Evolutionary conservation across 2,797 vertebrate genomes (phyloP), one percentile per base, ranked within the genome.

Genomic region (Falco rusticolus): DNA sequence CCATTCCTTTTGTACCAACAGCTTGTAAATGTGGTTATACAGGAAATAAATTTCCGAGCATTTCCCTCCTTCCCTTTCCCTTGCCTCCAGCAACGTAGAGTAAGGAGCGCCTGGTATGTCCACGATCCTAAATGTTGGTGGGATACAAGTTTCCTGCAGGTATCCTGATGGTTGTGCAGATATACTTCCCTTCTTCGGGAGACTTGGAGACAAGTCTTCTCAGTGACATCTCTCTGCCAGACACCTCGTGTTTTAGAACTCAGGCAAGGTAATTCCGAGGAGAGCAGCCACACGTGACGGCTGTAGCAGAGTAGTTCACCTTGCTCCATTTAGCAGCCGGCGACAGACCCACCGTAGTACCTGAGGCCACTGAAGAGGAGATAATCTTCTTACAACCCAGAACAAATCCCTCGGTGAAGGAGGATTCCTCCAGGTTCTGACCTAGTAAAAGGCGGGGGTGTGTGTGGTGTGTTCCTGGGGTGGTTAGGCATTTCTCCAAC

Each of bases 251-350:
- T 64, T 61, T 76, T 20, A 28, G 41, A 61, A 60, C 72, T 70
- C 0, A 5, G 64, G 64, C 70, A 18, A 34, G 31, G 41, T 68
- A 71, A 51, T 89, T 95, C 63, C 86, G 69, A 12, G 66, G 66
- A 82, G 86, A 74, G 34, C 80, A 51, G 70, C 25, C 48, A 7
- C 57, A n/a, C 0, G 15, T 84, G 90, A 10, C 37, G 31, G 51
- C 90, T 72, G 59, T 57, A 39, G 90, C 74, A 33, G 21, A 15
- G 68, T 25, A 61, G 86, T 93, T 97, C 94, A 95, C 92, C 94
- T 96, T 96, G 92, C 88, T 96, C 92, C 64, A 59, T 78, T 94
- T 93, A 94, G 77, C 86, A 88, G 85, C n/a, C 59, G 45, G 90
- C 2, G 1, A 54, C 2, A 7, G 80, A 59, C 25, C 0, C 1